Evolutionary conservation across 2,888 invertebrate genomes (phyloP).

Genomic region (Drosophila suboccidentalis): DNA sequence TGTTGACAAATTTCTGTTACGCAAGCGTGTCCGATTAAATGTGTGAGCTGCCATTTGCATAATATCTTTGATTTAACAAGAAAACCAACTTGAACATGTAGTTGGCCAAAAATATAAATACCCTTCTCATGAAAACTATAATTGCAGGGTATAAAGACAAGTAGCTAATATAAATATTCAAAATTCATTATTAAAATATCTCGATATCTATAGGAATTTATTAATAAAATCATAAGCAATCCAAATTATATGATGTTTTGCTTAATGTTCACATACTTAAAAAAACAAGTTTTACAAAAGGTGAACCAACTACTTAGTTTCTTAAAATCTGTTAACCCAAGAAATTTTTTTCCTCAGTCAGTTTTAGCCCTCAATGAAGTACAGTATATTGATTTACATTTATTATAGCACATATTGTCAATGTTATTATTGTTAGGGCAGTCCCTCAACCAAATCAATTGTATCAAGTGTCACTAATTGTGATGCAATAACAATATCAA

Average conservation of each 20-base stretch:
- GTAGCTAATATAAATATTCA: neutral
- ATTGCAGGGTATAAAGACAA: neutral
- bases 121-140: neutral
- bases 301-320: neutral
- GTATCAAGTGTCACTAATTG: neutral
- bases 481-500: neutral
- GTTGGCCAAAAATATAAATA: neutral
- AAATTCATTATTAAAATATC: neutral
- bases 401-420: neutral
- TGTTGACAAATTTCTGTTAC: conserved; percentile 46
- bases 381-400: neutral
- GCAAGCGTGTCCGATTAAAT: conserved; percentile 36
- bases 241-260: too few species aligned
- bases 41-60: conserved; percentile 40
- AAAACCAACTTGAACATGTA: neutral
- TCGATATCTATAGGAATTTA: neutral
- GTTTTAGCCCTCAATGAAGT: neutral
- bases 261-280: too few species aligned
- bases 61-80: conserved; percentile 15
- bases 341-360: neutral
- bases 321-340: neutral
- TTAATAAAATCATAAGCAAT: too few species aligned
- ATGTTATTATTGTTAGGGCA: neutral
- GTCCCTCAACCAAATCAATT: neutral
- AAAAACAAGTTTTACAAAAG: too few species aligned